A percentile compares a stretch with the other conserved stretches of the same genome.
These are phyloP conservation scores for Loriculus beryllinus DNA, from an alignment of 2,797 vertebrate species.

Conservation along the genomic window DNA sequence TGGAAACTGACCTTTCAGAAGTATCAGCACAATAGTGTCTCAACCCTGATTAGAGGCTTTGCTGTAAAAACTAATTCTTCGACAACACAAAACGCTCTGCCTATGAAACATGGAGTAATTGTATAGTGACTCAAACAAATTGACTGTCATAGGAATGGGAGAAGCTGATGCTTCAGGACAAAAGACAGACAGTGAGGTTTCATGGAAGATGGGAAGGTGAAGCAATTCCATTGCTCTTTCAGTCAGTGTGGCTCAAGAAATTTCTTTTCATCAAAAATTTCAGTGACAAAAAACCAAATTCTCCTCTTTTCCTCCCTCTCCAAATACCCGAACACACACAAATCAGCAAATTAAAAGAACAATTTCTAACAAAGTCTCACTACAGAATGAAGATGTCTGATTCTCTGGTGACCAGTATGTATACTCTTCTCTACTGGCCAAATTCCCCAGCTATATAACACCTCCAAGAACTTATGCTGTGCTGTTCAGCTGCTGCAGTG, in stretches of 20 bases:
- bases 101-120: neutral
- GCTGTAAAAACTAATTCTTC: neutral
- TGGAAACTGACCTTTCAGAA: neutral
- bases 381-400: neutral
- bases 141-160: neutral
- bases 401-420: neutral
- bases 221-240: neutral
- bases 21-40: neutral
- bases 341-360: neutral
- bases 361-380: neutral
- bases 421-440: neutral
- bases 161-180: neutral
- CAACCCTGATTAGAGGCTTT: neutral
- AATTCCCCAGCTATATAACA: neutral
- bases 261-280: neutral
- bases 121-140: neutral
- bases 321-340: neutral
- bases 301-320: neutral
- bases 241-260: neutral
- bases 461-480: neutral
- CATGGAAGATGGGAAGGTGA: neutral
- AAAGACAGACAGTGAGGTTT: neutral
- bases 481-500: neutral
- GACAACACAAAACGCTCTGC: neutral
- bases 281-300: accelerated